Conservation (phyloP, 2,113 vertebrate genomes). For the mouse (Mus musculus) region DNA sequence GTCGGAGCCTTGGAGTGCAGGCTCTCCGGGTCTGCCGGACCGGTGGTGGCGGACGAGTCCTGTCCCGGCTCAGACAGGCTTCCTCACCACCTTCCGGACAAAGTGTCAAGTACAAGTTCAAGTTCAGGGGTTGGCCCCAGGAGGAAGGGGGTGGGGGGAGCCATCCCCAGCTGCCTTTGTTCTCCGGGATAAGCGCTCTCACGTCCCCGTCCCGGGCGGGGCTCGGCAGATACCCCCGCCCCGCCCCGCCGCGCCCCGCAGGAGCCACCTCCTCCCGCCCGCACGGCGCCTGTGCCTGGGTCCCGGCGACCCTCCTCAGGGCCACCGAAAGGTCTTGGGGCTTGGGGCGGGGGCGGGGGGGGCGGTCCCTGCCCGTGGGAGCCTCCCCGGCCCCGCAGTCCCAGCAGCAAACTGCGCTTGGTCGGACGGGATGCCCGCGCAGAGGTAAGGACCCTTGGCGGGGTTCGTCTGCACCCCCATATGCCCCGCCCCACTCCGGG, state of each 20-base stretch:
- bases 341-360: background rate
- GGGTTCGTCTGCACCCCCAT: conserved; percentile 28
- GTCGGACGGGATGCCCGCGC: conserved; percentile 43
- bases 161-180: conserved; percentile 87
- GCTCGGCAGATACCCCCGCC: conserved; percentile 81
- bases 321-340: conserved; percentile 56
- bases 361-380: conserved; percentile 71
- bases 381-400: conserved; percentile 80
- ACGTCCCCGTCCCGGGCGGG: conserved; percentile 77
- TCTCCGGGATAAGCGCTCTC: conserved; percentile 87
- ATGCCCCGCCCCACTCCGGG: background rate
- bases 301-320: conserved; percentile 51
- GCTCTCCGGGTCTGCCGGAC: background rate
- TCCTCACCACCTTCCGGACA: conserved; percentile 83
- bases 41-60: background rate
- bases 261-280: conserved; percentile 62
- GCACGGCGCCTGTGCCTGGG: conserved; percentile 61
- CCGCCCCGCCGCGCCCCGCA: conserved; percentile 67
- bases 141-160: conserved; percentile 80
- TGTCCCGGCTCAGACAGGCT: background rate
- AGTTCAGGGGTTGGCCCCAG: conserved; percentile 85
- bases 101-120: conserved; percentile 90
- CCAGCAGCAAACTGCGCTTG: conserved; percentile 58
- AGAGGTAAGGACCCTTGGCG: conserved; percentile 65
- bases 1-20: background rate